Base-by-base conservation (phyloP, 2,797 vertebrate genomes). In the Myioborus melanocephalus region DNA sequence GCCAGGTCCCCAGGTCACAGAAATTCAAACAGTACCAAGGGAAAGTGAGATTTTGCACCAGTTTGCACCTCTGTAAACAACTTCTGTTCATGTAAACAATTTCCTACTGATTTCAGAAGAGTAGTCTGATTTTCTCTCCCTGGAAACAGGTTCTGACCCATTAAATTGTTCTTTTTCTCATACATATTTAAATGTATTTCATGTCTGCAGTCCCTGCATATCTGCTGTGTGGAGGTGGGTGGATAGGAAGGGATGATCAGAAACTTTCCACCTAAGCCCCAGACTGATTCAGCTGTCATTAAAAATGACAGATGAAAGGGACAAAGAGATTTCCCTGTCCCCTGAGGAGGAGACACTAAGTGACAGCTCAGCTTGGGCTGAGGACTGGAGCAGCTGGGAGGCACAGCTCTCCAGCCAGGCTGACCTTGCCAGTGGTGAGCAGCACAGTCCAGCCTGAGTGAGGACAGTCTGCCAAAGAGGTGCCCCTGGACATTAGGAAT, bases 21-120 rank as follows among this genome's bases (percentile, higher is more conserved):
- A 95, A 94, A 95, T 94, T 72, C 60, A 66, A 83, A 53, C 20
- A 83, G 13, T 39, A 82, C 24, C 43, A 46, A 46, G 37, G 26
- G 49, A 94, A 90, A 83, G 55, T 41, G 80, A 70, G 59, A 76
- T 82, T 90, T 87, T 95, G 60, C 8, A 81, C 28, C 49, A 84
- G 44, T 89, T 73, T 90, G 21, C 21, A 56, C 44, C 49, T 22
- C 1, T 46, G 34, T 82, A 93, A 93, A 83, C 82, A 91, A 80
- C 66, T 95, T 90, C 66, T 90, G 73, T 63, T 94, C 44, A 37
- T 11, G 35, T 82, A 91, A 93, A 78, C 72, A 89, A 73, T 63
- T 91, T 91, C 47, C 32, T 81, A 37, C 79, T 34, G 21, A 65
- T 83, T 93, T 72, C 26, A 49, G 69, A 32, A 85, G 9, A 8